phyloP scores from a whole-genome alignment of 2,888 invertebrate genomes.

The Chymomyza amoena region DNA sequence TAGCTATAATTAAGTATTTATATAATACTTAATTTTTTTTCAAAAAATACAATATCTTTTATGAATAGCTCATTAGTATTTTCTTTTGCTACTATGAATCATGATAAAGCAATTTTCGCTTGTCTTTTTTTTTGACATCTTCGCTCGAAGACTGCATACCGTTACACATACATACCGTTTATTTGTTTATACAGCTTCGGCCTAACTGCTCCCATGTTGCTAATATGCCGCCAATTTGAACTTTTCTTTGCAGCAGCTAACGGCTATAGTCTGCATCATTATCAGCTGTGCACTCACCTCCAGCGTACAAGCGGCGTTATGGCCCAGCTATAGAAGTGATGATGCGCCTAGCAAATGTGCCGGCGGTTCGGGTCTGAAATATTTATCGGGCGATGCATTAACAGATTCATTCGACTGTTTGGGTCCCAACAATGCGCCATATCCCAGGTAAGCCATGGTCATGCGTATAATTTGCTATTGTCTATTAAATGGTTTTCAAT shows the following conservation, averaged over 20 bases:
- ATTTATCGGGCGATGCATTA: constrained; percentile 92
- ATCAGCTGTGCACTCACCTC: constrained; percentile 64
- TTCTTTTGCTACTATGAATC: background rate
- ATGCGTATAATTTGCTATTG: constrained; percentile 6
- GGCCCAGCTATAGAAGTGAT: constrained; percentile 75
- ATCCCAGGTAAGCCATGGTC: constrained; percentile 85
- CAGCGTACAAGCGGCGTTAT: constrained; percentile 72
- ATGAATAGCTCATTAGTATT: background rate
- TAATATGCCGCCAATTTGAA: background rate
- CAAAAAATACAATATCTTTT: background rate
- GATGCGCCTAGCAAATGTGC: constrained; percentile 79
- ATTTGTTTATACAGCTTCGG: background rate
- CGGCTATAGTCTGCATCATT: constrained; percentile 69
- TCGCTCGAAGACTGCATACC: constrained; percentile 7
- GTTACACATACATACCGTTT: constrained; percentile 15
- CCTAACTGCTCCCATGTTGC: background rate
- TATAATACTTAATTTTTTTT: background rate
- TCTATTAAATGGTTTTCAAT: background rate
- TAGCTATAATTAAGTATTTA: no score
- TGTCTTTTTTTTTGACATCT: constrained; percentile 42
- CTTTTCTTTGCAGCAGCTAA: constrained; percentile 62
- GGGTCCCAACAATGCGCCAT: constrained; percentile 90
- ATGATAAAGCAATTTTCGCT: constrained; percentile 30
- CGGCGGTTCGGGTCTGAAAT: constrained; percentile 85
- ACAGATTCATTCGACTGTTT: constrained; percentile 87